Percentiles rank a stretch among this genome's conserved stretches.
Conservation (phyloP, 64 coral and sea anemone genomes). For the Trachythela sp. region DNA sequence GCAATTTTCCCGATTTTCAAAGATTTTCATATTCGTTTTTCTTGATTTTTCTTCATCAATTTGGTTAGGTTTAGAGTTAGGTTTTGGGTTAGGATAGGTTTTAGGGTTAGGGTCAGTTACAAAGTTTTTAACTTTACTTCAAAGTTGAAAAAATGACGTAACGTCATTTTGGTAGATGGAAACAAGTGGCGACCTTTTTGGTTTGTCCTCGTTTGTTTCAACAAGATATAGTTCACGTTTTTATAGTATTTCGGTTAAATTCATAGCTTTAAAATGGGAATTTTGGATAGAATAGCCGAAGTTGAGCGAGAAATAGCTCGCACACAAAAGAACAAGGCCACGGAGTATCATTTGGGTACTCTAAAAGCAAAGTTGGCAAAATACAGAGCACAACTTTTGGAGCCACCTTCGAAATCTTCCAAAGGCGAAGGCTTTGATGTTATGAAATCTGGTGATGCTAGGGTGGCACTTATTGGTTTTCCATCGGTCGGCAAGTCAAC, state of each 20-base stretch:
- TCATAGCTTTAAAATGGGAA: constrained; percentile 69
- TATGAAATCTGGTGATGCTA: constrained; percentile 99
- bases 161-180: too few relatives aligned
- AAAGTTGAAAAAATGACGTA: too few relatives aligned
- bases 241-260: neutral
- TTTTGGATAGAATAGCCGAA: constrained; percentile 89
- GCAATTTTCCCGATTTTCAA: too few relatives aligned
- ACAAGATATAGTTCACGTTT: neutral
- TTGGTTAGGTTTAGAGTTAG: neutral
- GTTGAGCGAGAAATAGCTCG: constrained; percentile 93
- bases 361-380: constrained; percentile 94
- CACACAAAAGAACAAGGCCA: constrained; percentile 98
- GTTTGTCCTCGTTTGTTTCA: neutral
- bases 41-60: too few relatives aligned
- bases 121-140: too few relatives aligned
- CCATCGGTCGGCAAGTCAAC: constrained; percentile 96
- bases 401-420: constrained; percentile 60
- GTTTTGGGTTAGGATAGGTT: too few relatives aligned
- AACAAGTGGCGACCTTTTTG: too few relatives aligned
- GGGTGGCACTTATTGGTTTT: constrained; percentile 94
- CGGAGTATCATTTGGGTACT: constrained; percentile 88
- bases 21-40: too few relatives aligned
- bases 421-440: constrained; percentile 98
- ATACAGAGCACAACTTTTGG: constrained; percentile 83
- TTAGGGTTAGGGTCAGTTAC: too few relatives aligned